These are phyloP conservation scores for Tribolium freemani DNA, from an alignment of 2,888 invertebrate species.

Conservation along the genomic window DNA sequence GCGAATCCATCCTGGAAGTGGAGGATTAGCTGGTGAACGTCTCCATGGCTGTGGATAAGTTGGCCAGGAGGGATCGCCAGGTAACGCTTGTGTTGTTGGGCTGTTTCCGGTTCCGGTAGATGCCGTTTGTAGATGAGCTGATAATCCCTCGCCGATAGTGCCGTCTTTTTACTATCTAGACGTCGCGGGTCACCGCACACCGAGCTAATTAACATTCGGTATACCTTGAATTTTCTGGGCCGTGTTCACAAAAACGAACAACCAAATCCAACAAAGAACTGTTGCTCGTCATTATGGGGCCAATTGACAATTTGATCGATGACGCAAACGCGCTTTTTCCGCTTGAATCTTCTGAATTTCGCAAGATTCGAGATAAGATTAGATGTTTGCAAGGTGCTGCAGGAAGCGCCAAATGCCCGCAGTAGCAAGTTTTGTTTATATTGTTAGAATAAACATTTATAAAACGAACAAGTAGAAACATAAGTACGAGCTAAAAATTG, in stretches of 20 bases:
- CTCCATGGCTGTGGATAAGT: conserved; percentile 58
- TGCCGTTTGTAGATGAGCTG: conserved; percentile 63
- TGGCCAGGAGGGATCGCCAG: conserved; percentile 63
- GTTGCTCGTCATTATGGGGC: not conserved
- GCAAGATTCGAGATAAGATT: not conserved
- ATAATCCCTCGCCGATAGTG: conserved; percentile 54
- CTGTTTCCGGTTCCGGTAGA: conserved; percentile 65
- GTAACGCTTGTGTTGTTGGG: conserved; percentile 64
- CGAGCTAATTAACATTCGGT: conserved; percentile 56
- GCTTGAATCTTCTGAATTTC: conserved; percentile 1
- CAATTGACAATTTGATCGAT: not conserved
- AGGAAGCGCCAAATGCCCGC: not conserved
- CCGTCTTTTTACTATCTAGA: conserved; percentile 51
- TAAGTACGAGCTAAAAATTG: not conserved
- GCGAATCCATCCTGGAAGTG: conserved; percentile 15
- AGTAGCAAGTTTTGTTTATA: not conserved
- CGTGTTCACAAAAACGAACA: not conserved
- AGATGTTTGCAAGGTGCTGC: not conserved
- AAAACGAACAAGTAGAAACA: not conserved
- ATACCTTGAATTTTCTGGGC: conserved; percentile 27
- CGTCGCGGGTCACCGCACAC: conserved; percentile 58
- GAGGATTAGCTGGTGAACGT: conserved; percentile 38
- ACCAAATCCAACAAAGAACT: conserved; percentile 31
- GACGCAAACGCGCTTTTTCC: not conserved
- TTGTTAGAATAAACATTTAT: not conserved